Base-by-base conservation (phyloP, 2,888 invertebrate species). In the Lepidocyrtoides sp. region DNA sequence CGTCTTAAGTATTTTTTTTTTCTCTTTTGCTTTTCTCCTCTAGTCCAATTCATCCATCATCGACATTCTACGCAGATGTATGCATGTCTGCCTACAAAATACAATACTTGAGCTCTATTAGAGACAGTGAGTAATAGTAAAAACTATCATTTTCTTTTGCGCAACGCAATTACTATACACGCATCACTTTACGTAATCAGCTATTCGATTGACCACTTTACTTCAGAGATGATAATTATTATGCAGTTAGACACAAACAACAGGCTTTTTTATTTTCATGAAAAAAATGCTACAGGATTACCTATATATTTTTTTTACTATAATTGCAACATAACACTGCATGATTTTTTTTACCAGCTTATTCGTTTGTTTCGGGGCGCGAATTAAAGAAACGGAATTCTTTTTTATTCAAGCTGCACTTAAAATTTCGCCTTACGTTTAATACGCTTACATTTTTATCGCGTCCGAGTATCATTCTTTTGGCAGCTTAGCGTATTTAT, bases 171-270 rank as follows among this genome's bases (percentile, higher is more conserved):
- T 79, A 48, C 51, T 51, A 32, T 66, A 48, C 77, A 63, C 77
- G 77, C 77, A 51, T 14, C 17, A 51, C 17, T 29, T 77, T 54
- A 60, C 44, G 77, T 87, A 77, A 87, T 87, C 87, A 87, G 69
- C 51, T 60, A 75, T 86, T 86, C 85, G 75, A 75, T 86, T 87
- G 79, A 79, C 85, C 60, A 86, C 85, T 66, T 75, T 66, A 77
- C 4, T 60, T 10, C 32, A n/a, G 17, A 57, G 60, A 82, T 63
- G 32, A 23, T 48, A 51, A 48, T 60, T 41, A 75, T 75, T 57
- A 66, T 41, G 69, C 10, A 0, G 41, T 2, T 3, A 48, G 8
- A 48, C 4, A 36, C 2, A 36, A 4, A 36, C 36, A 36, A 36
- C 7, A 36, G 7, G 29, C 7, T 23, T 63, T 29, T 29, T 4